Base-by-base conservation (phyloP, 2,888 invertebrate genomes). In the Odontocerum albicorne region DNA sequence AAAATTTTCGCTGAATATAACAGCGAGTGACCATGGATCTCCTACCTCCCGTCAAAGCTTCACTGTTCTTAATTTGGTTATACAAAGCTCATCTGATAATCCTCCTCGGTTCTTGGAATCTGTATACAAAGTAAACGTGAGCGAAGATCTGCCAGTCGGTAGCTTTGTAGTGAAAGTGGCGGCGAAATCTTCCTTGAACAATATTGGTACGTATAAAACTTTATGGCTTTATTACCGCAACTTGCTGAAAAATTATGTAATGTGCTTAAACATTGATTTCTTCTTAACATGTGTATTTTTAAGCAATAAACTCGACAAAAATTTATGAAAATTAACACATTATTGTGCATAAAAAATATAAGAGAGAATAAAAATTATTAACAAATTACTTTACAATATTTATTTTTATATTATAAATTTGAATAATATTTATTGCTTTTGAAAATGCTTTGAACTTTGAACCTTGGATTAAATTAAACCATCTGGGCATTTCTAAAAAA, bases 11-110 rank as follows among this genome's bases (percentile, higher is more conserved):
- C 74, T 97, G 43, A 90, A 93, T 67, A 82, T 97, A 39, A 90
- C 88, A 1, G 96, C 95, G 3, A 87, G 84, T 49, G 96, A 97
- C 75, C 90, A 91, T 65, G 96, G 95, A 0, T 72, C 74, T 21
- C 90, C 92, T 1, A 81, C 83, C 31, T 83, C 88, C 1, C 85
- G 83, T 62, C 83, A 85, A 59, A 81, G 86, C 31, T 80, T 84
- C 54, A 79, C 87, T 66, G 84, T 82, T 40, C 70, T 92, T 49
- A 83, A 80, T 59, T 75, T 88, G 40, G 72, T 83, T 16, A 75
- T 90, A 8, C 84, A 85, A 66, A 87, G 87, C 45, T 86, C 86
- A 4, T 85, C 86, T 44, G 91, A 90, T 67, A 85, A 89, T 66
- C 88, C 92, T 10, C 95, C 95, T 2, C 83, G 88, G 63, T 92